Percentiles rank a stretch among this genome's conserved stretches.
Conservation (phyloP, 2,113 vertebrate species). For the Apeltes quadracus region DNA sequence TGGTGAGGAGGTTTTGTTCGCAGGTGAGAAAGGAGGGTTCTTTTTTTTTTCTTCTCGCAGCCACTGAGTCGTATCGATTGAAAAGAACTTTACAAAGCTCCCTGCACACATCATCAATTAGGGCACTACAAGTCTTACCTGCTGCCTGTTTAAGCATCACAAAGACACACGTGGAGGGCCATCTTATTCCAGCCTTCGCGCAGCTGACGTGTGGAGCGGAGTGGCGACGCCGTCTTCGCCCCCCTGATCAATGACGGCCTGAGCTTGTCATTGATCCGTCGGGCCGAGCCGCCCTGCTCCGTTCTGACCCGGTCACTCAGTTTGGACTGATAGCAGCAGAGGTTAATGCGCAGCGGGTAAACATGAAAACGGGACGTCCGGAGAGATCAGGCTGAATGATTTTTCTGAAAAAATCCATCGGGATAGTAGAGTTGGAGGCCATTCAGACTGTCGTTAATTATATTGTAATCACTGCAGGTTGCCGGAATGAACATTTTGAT, state of each 20-base stretch:
- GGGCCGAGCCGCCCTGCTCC: constrained; percentile 37
- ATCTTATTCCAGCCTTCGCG: constrained; percentile 34
- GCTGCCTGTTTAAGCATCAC: constrained; percentile 30
- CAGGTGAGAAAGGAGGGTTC: constrained; percentile 42
- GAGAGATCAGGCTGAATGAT: neutral
- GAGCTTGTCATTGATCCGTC: constrained; percentile 67
- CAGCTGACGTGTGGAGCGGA: constrained; percentile 51
- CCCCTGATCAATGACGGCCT: constrained; percentile 65
- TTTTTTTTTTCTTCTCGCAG: constrained; percentile 2
- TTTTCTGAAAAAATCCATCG: constrained; percentile 9
- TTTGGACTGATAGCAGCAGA: constrained; percentile 63
- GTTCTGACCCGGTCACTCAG: constrained; percentile 61
- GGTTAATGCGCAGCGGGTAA: constrained; percentile 58
- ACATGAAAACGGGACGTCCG: constrained; percentile 39
- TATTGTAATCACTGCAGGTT: neutral
- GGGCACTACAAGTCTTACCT: constrained; percentile 21
- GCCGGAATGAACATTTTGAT: neutral
- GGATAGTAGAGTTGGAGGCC: neutral
- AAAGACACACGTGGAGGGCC: constrained; percentile 6
- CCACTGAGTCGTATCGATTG: constrained; percentile 48
- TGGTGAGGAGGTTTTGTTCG: constrained; percentile 43
- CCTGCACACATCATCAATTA: constrained; percentile 33
- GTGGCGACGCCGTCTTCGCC: constrained; percentile 49
- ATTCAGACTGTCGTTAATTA: too few relatives aligned
- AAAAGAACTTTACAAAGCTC: constrained; percentile 18